Evolutionary conservation across 2,888 invertebrate genomes (phyloP), one percentile per base, ranked within the genome.

Genomic region (Caradrina clavipalpis): DNA sequence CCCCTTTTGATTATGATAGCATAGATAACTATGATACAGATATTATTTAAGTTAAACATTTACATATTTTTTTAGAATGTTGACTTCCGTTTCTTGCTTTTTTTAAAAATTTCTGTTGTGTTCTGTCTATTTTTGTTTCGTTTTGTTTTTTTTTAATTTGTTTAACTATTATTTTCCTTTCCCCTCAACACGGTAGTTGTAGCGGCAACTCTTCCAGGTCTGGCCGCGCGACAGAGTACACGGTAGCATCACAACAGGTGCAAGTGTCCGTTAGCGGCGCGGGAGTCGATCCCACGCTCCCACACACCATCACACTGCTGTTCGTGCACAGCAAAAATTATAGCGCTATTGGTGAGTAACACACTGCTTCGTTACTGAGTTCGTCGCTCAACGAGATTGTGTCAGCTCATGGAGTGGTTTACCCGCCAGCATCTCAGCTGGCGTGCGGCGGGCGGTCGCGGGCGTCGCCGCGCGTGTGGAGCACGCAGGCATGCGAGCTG

Each of bases 191-290:
- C 82, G 81, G 76, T 79, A 73, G 86, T 84, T 89, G 86, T 90
- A 93, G 91, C 89, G 70, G 82, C 74, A 89, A 90, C 76, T 88
- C 83, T 92, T 91, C 82, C 88, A 97, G 97, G 88, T 97, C 96
- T 83, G 97, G 97, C 0, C 96, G 96, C n/a, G 97, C 97, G 87
- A 92, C 97, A 85, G 97, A 97, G 88, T 97, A 97, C 90, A 96
- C 96, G 83, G 94, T 97, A 63, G 96, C 97, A 68, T 97, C 98
- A 0, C 96, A 96, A 72, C 95, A 96, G 78, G 86, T 92, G 42
- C 95, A 96, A 80, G 87, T 94, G 66, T 89, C 89, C 4, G 90
- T 90, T 6, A 88, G 84, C 35, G 92, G 92, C 31, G 81, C 82
- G 17, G 89, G 88, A 13, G 93, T 89, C 61, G 96, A 92, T 85